These are phyloP conservation scores for Elmis aenea DNA, from an alignment of 2,888 invertebrate genomes.

Conservation along the genomic window DNA sequence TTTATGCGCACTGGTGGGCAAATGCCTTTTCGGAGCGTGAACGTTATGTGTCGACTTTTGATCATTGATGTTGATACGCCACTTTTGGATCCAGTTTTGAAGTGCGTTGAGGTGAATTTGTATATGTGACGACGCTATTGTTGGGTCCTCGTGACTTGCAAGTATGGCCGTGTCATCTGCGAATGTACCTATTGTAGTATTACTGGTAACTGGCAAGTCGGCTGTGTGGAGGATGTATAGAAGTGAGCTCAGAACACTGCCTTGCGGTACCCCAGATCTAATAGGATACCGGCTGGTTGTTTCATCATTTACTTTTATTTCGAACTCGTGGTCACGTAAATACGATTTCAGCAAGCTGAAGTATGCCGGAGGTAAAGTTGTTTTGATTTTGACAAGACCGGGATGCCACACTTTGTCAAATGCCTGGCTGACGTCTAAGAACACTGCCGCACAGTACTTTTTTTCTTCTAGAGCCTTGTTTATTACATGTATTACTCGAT, in stretches of 20 bases:
- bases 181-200: background rate
- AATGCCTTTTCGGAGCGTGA: background rate
- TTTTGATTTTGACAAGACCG: background rate
- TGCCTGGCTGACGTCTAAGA: background rate
- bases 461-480: background rate
- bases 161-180: background rate
- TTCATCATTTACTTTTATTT: background rate
- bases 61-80: background rate
- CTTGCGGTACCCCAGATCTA: background rate
- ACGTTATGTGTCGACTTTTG: background rate
- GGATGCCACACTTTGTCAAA: background rate
- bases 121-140: background rate
- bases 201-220: background rate
- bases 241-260: background rate
- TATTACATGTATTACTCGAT: background rate
- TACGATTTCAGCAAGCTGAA: background rate
- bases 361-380: no score
- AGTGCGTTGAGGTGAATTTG: background rate
- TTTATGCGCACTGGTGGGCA: background rate
- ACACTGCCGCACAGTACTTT: background rate
- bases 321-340: background rate
- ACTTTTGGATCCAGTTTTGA: background rate
- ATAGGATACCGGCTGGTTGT: no score
- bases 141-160: background rate
- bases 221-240: background rate